A percentile compares a stretch with the other conserved stretches of the same genome.
These are phyloP conservation scores for Catamblyrhynchus diadema DNA, from an alignment of 2,797 vertebrate genomes.

Conservation along the genomic window DNA sequence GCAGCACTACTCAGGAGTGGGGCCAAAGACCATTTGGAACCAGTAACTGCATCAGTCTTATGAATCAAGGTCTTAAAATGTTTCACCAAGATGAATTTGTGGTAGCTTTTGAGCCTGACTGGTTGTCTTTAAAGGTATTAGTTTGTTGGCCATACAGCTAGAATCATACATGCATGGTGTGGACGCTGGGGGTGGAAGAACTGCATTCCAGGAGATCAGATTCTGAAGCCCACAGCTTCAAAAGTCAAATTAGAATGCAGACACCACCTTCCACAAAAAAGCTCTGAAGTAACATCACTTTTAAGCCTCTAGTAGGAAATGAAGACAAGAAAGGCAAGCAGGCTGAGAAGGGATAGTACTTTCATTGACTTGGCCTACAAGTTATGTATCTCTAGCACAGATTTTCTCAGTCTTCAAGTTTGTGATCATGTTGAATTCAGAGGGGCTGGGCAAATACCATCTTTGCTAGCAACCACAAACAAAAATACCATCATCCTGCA, in stretches of 20 bases:
- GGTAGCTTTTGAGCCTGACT: not conserved
- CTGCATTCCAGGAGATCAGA: not conserved
- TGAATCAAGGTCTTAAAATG: not conserved
- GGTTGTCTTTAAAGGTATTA: not conserved
- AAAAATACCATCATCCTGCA: not conserved
- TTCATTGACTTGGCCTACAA: not conserved
- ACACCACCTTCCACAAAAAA: not conserved
- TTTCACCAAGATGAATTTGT: not conserved
- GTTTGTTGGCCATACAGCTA: not conserved
- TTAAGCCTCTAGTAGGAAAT: not conserved
- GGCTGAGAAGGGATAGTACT: not conserved
- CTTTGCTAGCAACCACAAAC: not conserved
- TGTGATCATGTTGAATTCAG: not conserved
- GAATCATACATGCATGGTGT: not conserved
- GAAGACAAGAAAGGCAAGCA: not conserved
- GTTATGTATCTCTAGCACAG: not conserved
- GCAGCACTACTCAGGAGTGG: not conserved
- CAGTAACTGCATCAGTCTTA: not conserved
- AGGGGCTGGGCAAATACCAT: not conserved
- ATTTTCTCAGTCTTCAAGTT: not conserved
- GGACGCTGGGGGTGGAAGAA: not conserved
- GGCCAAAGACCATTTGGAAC: not conserved
- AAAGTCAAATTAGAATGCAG: not conserved
- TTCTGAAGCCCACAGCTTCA: not conserved
- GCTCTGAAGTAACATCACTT: fast-evolving